A percentile compares a stretch with the other conserved stretches of the same genome.
Conservation (phyloP, 37 sponge, comb jelly and placozoan species). For the Spongilla lacustris region DNA sequence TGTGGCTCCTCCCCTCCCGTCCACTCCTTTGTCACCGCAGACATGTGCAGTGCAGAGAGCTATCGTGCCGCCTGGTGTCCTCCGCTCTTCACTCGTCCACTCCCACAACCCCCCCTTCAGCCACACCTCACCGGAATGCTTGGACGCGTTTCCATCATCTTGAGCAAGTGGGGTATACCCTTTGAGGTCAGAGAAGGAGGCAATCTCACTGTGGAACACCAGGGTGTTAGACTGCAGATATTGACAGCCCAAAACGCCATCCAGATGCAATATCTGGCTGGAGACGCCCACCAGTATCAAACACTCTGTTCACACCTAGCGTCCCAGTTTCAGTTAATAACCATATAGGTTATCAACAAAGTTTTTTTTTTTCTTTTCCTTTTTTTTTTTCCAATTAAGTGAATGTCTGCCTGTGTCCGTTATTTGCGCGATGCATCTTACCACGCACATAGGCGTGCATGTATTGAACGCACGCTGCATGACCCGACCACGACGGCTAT, state of each 20-base stretch:
- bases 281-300: slow-evolving; percentile 56
- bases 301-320: slow-evolving; percentile 57
- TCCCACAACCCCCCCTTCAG: slow-evolving; percentile 11
- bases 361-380: neutral
- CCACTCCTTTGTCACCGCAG: neutral
- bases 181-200: slow-evolving; percentile 25
- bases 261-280: slow-evolving; percentile 64
- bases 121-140: slow-evolving; percentile 7
- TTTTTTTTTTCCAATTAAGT: neutral
- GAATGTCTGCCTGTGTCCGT: neutral
- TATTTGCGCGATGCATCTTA: neutral
- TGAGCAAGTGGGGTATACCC: slow-evolving; percentile 17
- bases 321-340: slow-evolving; percentile 24
- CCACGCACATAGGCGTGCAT: neutral
- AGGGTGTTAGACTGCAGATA: slow-evolving; percentile 47
- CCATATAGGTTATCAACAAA: neutral
- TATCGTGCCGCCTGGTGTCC: neutral
- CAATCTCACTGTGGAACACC: slow-evolving; percentile 31
- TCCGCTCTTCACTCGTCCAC: neutral
- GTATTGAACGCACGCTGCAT: too few relatives aligned
- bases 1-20: neutral
- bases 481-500: too few relatives aligned
- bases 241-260: slow-evolving; percentile 36
- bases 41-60: neutral
- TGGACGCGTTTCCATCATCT: slow-evolving; percentile 23